Base-by-base conservation (phyloP, 1,140 invertebrate genomes). In the Drosophila pachea region DNA sequence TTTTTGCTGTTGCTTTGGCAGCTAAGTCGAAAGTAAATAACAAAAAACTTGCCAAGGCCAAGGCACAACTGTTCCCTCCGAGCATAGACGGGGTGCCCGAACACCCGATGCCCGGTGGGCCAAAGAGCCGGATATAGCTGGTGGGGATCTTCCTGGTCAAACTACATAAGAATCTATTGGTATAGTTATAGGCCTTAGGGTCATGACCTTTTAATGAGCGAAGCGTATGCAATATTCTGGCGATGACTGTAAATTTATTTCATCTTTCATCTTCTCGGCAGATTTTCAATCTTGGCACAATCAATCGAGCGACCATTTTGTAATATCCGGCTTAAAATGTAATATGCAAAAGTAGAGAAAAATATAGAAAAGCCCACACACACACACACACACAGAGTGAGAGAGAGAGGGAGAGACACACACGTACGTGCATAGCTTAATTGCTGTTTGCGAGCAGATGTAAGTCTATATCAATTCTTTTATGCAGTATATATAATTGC, bases 281-380 rank as follows among this genome's bases (percentile, higher is more conserved):
- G 35, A 22, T 22, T 22, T 22, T 22, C 22, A 22, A 22, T 22
- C 22, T 22, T 40, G 11, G 62, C 56, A 64, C 72, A 64, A 75
- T 75, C 72, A 78, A 68, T 82, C 58, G 64, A 65, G 76, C 48
- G 73, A 59, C 76, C 74, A 73, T 83, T 70, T 79, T 62, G 76
- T 84, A 83, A 83, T 83, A 84, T 83, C 79, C 79, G 79, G 79
- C 79, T 86, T 86, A 76, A 76, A 73, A 83, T 86, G 68, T 76
- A 79, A 84, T 83, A 83, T 83, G 52, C 32, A 72, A 55, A 62
- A 84, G 72, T 78, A 72, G 56, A 83, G 58, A 64, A 65, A 63
- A 65, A 60, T 49, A n/a, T n/a, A n/a, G n/a, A n/a, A n/a, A n/a
- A n/a, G 38, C 36, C 31, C 45, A 48, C 22, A 50, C 56, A 47